Conservation (phyloP, 2,113 vertebrate species). For the Pterocles gutturalis region DNA sequence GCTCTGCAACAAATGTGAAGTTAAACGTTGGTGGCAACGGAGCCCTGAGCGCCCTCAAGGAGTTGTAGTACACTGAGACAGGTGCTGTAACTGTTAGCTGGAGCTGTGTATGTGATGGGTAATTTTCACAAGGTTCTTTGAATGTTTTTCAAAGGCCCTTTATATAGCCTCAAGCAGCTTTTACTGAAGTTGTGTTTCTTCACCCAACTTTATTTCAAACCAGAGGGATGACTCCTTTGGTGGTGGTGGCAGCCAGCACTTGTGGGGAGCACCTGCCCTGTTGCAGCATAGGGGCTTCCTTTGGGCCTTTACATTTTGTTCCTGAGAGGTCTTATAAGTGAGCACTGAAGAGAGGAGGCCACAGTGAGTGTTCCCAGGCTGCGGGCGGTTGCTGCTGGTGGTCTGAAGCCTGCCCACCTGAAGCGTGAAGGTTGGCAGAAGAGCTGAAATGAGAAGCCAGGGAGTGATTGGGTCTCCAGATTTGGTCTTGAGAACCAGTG, state of each 20-base stretch:
- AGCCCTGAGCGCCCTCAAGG: neutral
- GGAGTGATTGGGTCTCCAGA: neutral
- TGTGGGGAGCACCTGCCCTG: neutral
- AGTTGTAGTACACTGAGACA: neutral
- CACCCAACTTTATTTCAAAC: neutral
- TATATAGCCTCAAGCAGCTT: neutral
- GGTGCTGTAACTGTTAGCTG: neutral
- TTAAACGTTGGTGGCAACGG: neutral
- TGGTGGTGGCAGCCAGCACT: neutral
- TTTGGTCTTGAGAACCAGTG: neutral
- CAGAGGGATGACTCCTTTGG: neutral
- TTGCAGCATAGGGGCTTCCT: neutral
- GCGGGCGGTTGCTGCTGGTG: neutral
- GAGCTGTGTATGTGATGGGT: rapidly evolving
- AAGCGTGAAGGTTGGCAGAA: neutral
- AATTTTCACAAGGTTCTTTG: neutral
- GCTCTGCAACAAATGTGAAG: neutral
- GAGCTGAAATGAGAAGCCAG: neutral
- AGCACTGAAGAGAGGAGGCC: neutral
- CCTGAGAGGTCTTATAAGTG: neutral
- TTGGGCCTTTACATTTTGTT: neutral
- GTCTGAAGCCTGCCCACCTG: neutral
- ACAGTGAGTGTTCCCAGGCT: neutral
- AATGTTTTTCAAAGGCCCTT: neutral
- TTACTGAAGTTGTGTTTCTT: neutral